A percentile compares a stretch with the other conserved stretches of the same genome.
Conservation (phyloP, 2,888 invertebrate genomes). For the Heliconius aoede region DNA sequence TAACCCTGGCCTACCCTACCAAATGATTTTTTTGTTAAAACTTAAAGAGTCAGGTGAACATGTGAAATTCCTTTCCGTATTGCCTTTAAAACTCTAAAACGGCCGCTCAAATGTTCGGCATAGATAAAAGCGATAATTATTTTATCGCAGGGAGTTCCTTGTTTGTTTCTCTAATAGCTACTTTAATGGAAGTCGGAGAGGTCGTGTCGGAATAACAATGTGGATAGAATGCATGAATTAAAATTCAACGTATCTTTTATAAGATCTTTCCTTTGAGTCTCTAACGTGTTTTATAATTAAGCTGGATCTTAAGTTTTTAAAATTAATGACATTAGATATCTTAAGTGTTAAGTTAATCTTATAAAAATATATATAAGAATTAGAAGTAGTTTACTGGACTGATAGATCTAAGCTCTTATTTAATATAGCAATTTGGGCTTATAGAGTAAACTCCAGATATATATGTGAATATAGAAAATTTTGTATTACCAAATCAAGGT, state of each 20-base stretch:
- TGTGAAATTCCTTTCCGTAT: constrained; percentile 69
- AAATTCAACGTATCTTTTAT: constrained; percentile 56
- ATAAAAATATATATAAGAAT: not conserved
- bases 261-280: constrained; percentile 54
- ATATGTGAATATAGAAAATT: not conserved
- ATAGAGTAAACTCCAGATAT: too few relatives aligned
- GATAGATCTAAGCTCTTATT: too few relatives aligned
- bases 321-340: not conserved
- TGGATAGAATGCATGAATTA: constrained; percentile 74
- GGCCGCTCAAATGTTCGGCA: constrained; percentile 61
- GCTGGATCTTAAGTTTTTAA: constrained; percentile 9
- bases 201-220: constrained; percentile 65
- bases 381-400: not conserved
- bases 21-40: constrained; percentile 68
- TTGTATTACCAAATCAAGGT: not conserved
- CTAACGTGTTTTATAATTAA: constrained; percentile 41
- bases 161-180: constrained; percentile 83
- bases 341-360: not conserved
- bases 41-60: constrained; percentile 53
- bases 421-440: too few relatives aligned
- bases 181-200: constrained; percentile 75
- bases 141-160: constrained; percentile 79
- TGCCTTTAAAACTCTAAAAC: constrained; percentile 59
- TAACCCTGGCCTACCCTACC: constrained; percentile 42
- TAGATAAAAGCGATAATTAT: constrained; percentile 82